Evolutionary conservation across 2,797 vertebrate species (phyloP).

Genomic region (Tamandua tetradactyla): DNA sequence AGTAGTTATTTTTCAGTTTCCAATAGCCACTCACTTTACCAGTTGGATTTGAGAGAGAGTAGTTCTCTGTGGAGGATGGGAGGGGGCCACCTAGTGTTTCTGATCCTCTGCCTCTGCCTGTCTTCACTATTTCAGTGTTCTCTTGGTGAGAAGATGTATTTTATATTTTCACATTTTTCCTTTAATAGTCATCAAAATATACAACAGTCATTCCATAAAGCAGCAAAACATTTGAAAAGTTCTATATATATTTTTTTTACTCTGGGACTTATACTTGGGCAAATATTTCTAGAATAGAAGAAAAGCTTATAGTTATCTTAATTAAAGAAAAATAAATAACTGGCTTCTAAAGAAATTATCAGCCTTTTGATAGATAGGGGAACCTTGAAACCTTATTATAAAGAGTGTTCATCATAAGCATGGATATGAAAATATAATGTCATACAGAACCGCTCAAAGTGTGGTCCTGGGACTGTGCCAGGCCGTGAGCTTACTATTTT

Average conservation of each 20-base stretch:
- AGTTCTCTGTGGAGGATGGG: background rate
- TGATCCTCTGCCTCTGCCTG: conserved; percentile 11
- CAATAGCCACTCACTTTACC: conserved; percentile 56
- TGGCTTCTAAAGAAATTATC: background rate
- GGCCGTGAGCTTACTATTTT: background rate
- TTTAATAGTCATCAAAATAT: conserved; percentile 42
- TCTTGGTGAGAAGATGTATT: background rate
- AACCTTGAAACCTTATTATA: background rate
- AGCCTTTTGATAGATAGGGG: background rate
- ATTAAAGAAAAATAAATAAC: conserved; percentile 12
- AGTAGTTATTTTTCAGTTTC: conserved; percentile 56
- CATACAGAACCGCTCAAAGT: background rate
- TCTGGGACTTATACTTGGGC: background rate
- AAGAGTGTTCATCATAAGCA: background rate
- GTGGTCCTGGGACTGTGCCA: background rate
- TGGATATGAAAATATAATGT: background rate
- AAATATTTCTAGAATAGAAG: conserved; percentile 17
- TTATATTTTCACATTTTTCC: background rate
- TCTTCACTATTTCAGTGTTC: conserved; percentile 10
- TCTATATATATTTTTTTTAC: background rate
- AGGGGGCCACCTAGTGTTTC: background rate
- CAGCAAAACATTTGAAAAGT: background rate
- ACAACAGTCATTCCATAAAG: background rate
- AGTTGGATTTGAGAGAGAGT: conserved; percentile 49
- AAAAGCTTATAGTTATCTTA: background rate